A percentile compares a stretch with the other conserved stretches of the same genome.
phyloP scores from a whole-genome alignment of 1,140 invertebrate genomes.

The Diorhabda sublineata region DNA sequence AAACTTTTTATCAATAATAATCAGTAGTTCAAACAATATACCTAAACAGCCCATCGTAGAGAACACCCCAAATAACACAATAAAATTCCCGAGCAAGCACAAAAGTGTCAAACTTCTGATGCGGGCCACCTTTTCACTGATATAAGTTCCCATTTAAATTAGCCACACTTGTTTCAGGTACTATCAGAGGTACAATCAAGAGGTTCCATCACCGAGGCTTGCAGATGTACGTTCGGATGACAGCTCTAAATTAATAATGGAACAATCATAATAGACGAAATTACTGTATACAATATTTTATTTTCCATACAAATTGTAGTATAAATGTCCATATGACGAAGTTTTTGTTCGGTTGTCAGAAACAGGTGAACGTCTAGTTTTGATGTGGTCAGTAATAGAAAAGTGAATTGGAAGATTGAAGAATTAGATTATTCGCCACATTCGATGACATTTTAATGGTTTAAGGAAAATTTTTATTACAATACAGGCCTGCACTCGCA shows the following conservation, averaged over 20 bases:
- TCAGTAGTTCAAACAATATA: neutral
- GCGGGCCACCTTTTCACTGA: constrained; percentile 21
- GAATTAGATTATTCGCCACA: too few relatives aligned
- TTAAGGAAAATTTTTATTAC: too few relatives aligned
- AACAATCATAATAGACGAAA: constrained; percentile 25
- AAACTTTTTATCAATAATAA: neutral
- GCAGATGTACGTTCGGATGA: neutral
- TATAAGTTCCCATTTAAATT: constrained; percentile 28
- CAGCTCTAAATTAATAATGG: neutral
- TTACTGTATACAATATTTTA: constrained; percentile 30
- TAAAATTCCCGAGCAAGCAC: neutral
- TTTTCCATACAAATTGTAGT: constrained; percentile 27
- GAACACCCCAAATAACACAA: neutral
- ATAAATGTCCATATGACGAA: constrained; percentile 24
- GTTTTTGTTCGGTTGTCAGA: neutral
- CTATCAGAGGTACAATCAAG: constrained; percentile 8
- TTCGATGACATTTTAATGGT: too few relatives aligned
- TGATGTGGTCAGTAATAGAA: neutral
- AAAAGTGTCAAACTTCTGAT: constrained; percentile 25
- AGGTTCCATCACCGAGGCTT: neutral
- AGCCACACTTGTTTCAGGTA: constrained; percentile 33
- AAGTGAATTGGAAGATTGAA: neutral
- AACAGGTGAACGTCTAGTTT: constrained; percentile 4
- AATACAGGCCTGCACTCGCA: too few relatives aligned
- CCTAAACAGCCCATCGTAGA: constrained; percentile 2